Evolutionary conservation across 2,888 invertebrate genomes (phyloP).

Genomic region (Tetropium fuscum): DNA sequence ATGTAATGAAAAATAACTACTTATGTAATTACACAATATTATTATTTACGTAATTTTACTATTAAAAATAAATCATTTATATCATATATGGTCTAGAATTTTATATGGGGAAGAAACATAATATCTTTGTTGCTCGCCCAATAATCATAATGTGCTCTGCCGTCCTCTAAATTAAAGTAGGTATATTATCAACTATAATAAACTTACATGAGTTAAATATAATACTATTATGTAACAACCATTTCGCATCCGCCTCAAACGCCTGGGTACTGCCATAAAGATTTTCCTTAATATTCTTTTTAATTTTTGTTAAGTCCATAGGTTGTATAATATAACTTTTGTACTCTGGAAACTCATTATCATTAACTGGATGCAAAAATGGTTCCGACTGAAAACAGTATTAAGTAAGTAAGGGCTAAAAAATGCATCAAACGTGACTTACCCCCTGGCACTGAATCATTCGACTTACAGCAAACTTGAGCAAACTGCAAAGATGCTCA

Average conservation of each 20-base stretch:
- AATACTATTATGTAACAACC: conserved; percentile 94
- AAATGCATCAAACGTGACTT: conserved; percentile 85
- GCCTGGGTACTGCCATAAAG: conserved; percentile 89
- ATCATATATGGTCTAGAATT: no score
- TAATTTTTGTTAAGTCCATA: conserved; percentile 84
- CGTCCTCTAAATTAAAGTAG: no score
- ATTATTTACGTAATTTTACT: no score
- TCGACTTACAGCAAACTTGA: conserved; percentile 82
- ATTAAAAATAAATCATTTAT: no score
- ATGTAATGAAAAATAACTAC: no score
- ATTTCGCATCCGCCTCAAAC: conserved; percentile 90
- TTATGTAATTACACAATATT: no score
- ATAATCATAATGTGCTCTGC: no score
- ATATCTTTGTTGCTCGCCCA: no score
- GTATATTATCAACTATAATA: conserved; percentile 67
- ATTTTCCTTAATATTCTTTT: conserved; percentile 80
- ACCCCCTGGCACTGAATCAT: conserved; percentile 88
- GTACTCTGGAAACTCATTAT: conserved; percentile 79
- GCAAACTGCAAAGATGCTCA: conserved; percentile 81
- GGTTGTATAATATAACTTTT: conserved; percentile 87
- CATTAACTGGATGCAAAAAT: conserved; percentile 82
- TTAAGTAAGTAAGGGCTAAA: conserved; percentile 96
- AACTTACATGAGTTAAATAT: conserved; percentile 89
- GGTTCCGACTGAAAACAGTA: conserved; percentile 78
- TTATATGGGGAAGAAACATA: no score